Percentiles rank a stretch among this genome's conserved stretches.
phyloP scores from a whole-genome alignment of 2,113 vertebrate species.

The Nycticebus coucang region DNA sequence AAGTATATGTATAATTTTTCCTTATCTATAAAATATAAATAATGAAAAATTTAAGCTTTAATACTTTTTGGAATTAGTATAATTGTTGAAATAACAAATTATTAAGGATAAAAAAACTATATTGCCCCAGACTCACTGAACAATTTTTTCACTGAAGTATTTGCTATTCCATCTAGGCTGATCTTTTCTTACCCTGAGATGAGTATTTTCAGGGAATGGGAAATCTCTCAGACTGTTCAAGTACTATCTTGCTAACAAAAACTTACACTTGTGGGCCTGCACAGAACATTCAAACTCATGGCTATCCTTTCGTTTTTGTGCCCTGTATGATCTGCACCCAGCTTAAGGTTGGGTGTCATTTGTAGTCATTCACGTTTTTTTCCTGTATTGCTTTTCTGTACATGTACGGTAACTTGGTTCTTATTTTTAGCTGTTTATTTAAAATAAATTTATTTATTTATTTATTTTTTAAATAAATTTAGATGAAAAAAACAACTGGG shows the following conservation, averaged over 20 bases:
- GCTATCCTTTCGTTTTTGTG: background rate
- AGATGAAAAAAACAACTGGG: background rate
- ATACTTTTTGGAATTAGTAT: background rate
- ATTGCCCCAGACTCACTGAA: background rate
- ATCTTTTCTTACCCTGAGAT: background rate
- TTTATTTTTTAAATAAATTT: slow-evolving; percentile 17
- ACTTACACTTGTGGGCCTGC: background rate
- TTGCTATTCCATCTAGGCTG: background rate
- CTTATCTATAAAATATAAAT: background rate
- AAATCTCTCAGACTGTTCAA: background rate
- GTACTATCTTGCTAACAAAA: background rate
- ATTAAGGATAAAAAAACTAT: background rate
- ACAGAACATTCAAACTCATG: background rate
- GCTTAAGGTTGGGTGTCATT: background rate
- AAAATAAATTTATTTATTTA: slow-evolving; percentile 19
- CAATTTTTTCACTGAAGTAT: background rate
- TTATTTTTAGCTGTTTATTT: background rate
- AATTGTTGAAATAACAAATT: background rate
- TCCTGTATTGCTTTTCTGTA: background rate
- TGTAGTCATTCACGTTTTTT: background rate
- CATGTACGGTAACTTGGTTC: background rate
- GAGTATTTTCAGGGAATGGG: background rate
- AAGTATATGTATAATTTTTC: background rate
- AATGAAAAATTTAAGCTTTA: background rate
- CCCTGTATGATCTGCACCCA: background rate